Conservation (phyloP, 2,113 vertebrate genomes). For the Sterrhoptilus dennistouni region DNA sequence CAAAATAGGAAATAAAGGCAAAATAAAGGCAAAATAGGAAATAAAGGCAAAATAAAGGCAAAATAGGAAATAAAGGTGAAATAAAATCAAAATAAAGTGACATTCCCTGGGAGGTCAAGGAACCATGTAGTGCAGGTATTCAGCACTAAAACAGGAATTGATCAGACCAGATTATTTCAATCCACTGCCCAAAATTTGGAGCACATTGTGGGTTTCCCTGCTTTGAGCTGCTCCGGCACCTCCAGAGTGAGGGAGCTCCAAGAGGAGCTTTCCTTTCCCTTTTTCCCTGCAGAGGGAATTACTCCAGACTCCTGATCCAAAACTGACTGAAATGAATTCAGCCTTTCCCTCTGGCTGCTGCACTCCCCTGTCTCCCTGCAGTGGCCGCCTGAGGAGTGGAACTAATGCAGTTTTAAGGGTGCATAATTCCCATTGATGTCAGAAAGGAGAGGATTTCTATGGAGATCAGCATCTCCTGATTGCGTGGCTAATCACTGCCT, state of each 20-base stretch:
- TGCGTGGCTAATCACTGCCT: not conserved
- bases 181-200: not conserved
- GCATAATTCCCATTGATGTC: not conserved
- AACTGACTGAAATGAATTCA: not conserved
- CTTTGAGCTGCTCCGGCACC: not conserved
- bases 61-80: too few species aligned
- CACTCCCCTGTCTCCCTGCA: not conserved
- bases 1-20: too few species aligned
- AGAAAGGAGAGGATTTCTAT: not conserved
- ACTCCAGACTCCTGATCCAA: not conserved
- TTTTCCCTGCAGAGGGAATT: not conserved
- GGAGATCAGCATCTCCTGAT: constrained; percentile 8
- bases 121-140: not conserved
- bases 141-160: not conserved
- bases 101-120: not conserved
- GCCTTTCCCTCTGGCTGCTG: not conserved
- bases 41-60: too few species aligned
- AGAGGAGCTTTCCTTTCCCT: not conserved
- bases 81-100: too few species aligned
- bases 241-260: not conserved
- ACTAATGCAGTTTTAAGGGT: not conserved
- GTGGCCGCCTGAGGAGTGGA: not conserved
- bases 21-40: too few species aligned
- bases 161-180: not conserved
- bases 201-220: not conserved